Percentiles rank a stretch among this genome's conserved stretches.
Conservation (phyloP, 2,113 vertebrate species). For the Rhabdomys dilectus region DNA sequence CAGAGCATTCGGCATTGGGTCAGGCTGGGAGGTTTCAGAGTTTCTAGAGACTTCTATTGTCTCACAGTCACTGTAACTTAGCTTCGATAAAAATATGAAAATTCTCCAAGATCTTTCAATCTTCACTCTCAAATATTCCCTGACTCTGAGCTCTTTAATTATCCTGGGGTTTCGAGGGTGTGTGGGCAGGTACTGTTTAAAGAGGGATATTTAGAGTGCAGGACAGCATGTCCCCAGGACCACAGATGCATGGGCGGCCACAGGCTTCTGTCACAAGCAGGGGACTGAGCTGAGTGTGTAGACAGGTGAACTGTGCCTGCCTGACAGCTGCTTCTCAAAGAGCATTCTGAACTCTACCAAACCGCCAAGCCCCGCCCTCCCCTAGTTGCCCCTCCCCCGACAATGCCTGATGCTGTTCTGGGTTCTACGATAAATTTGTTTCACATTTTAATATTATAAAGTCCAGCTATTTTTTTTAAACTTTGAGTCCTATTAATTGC, state of each 20-base stretch:
- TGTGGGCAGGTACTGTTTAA: not conserved
- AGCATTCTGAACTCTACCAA: not conserved
- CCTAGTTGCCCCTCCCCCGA: not conserved
- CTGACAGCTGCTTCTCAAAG: not conserved
- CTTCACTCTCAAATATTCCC: slow-evolving; percentile 1
- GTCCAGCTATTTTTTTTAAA: not conserved
- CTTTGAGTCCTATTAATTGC: not conserved
- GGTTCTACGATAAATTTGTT: not conserved
- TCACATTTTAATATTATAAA: slow-evolving; percentile 44
- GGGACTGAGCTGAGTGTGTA: not conserved
- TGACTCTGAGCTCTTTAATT: not conserved
- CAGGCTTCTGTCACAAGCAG: not conserved
- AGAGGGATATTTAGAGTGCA: not conserved
- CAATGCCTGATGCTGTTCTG: not conserved
- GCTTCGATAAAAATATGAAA: not conserved
- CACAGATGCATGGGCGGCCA: not conserved
- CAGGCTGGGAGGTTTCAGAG: not conserved
- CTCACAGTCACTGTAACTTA: not conserved
- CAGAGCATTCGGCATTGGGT: not conserved
- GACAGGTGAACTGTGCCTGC: not conserved
- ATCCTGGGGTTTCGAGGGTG: not conserved
- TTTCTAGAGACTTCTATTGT: slow-evolving; percentile 1
- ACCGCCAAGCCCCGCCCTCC: not conserved
- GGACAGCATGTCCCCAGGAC: too few species aligned
- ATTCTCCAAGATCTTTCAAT: not conserved